Base-by-base conservation (phyloP, 2,888 invertebrate genomes). In the Drosophila phalerata region DNA sequence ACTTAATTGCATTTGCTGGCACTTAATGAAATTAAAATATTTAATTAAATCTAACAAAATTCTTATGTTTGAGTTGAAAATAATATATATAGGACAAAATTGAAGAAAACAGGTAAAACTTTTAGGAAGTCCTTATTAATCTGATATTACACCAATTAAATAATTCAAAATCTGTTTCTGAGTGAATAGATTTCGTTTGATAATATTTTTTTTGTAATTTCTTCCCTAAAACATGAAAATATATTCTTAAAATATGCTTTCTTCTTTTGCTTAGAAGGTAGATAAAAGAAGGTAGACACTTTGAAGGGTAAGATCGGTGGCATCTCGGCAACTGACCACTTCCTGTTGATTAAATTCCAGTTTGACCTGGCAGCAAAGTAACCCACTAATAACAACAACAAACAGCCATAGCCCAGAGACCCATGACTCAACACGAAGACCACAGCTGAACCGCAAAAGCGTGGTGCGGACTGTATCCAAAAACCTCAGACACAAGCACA, bases 271-370 rank as follows among this genome's bases (percentile, higher is more conserved):
- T 30, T 30, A 30, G 38, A 40, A 40, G 8, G 17, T 10, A 17
- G 2, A 10, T 9, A 40, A 40, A 15, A 15, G 3, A 47, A 10
- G 1, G 5, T 22, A 48, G 5, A 30, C 10, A 32, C 11, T 17
- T 11, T 48, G 11, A 6, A 6, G 32, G 15, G 17, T 48, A 30
- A 17, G 17, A 11, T n/a, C 32, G 32, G 22, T 1, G 1, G 25
- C 25, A 30, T 40, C 67, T 53, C 37, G 60, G 52, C 55, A 55
- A 22, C 63, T 61, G 63, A 52, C 74, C 77, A 83, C 66, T 83
- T 84, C 86, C 86, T 79, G 83, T 83, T 75, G 70, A 69, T 69
- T 66, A 66, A 66, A 83, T 79, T 79, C 72, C 73, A 81, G 63
- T 63, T 69, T 55, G 62, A 69, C 42, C 61, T 48, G 64, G 13